phyloP scores from a whole-genome alignment of 2,888 invertebrate species.

The Apodemia zela region DNA sequence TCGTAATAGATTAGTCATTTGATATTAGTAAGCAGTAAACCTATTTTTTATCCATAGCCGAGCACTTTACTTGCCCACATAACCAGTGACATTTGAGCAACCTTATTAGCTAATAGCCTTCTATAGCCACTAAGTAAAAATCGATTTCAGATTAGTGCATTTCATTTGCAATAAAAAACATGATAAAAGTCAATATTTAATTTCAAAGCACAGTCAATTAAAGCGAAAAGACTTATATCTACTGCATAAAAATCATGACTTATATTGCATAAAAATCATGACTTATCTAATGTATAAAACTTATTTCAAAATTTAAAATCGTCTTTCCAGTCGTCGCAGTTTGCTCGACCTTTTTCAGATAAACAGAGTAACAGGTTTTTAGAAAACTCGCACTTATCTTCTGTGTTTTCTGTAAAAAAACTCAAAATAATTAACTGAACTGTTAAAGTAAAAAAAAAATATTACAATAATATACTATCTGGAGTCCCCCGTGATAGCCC shows the following conservation, averaged over 20 bases:
- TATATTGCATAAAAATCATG: conserved; percentile 8
- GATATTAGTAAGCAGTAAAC: too few relatives aligned
- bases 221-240: background rate
- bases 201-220: background rate
- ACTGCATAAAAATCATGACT: background rate
- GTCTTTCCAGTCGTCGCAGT: conserved; percentile 86
- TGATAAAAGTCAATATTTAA: background rate
- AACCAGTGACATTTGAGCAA: too few relatives aligned
- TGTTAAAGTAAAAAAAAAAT: too few relatives aligned
- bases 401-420: conserved; percentile 64
- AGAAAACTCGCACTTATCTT: conserved; percentile 84
- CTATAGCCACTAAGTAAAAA: too few relatives aligned
- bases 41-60: too few relatives aligned
- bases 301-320: conserved; percentile 22
- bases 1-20: too few relatives aligned
- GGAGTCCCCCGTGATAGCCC: too few relatives aligned
- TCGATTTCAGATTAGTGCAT: too few relatives aligned
- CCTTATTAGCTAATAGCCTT: too few relatives aligned
- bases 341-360: conserved; percentile 85
- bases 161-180: background rate
- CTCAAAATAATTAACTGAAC: too few relatives aligned
- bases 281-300: background rate
- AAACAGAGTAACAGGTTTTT: conserved; percentile 83
- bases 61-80: too few relatives aligned
- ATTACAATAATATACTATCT: too few relatives aligned